Conservation (phyloP, 1,140 invertebrate species). For the Zaprionus africanus region DNA sequence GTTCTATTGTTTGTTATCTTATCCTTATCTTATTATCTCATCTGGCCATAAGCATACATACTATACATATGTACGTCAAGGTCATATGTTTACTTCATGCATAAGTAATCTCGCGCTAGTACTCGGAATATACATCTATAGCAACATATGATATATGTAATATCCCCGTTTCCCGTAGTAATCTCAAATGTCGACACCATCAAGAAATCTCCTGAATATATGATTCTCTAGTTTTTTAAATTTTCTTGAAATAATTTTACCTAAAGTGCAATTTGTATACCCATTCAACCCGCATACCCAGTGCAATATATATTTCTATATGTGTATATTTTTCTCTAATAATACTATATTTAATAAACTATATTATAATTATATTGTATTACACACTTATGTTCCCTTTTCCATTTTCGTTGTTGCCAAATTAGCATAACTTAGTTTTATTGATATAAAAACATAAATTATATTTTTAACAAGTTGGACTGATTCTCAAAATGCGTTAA, state of each 20-base stretch:
- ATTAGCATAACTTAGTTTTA: slow-evolving; percentile 79
- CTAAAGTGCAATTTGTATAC: slow-evolving; percentile 68
- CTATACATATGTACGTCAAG: slow-evolving; percentile 33
- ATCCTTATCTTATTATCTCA: slow-evolving; percentile 64
- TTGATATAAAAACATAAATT: slow-evolving; percentile 32
- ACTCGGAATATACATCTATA: slow-evolving; percentile 37
- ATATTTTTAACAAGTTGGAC: slow-evolving; percentile 54
- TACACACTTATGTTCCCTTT: slow-evolving; percentile 21
- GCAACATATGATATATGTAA: neutral
- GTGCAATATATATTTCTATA: slow-evolving; percentile 68
- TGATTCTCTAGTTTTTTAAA: slow-evolving; percentile 60
- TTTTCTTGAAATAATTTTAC: slow-evolving; percentile 50
- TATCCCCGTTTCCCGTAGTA: slow-evolving; percentile 33
- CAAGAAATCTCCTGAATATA: slow-evolving; percentile 26
- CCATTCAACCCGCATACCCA: slow-evolving; percentile 24
- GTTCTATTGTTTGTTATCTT: slow-evolving; percentile 66
- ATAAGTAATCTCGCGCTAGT: slow-evolving; percentile 49
- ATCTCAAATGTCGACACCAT: slow-evolving; percentile 28
- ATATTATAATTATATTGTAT: slow-evolving; percentile 11
- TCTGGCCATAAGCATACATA: slow-evolving; percentile 58
- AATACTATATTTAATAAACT: slow-evolving; percentile 25
- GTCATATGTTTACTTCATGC: slow-evolving; percentile 26
- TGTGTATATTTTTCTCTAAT: slow-evolving; percentile 40
- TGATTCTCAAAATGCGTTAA: slow-evolving; percentile 61
- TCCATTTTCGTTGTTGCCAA: slow-evolving; percentile 73